A percentile compares a stretch with the other conserved stretches of the same genome.
These are phyloP conservation scores for Sebastes hubbsi DNA, from an alignment of 2,797 vertebrate genomes.

Conservation along the genomic window DNA sequence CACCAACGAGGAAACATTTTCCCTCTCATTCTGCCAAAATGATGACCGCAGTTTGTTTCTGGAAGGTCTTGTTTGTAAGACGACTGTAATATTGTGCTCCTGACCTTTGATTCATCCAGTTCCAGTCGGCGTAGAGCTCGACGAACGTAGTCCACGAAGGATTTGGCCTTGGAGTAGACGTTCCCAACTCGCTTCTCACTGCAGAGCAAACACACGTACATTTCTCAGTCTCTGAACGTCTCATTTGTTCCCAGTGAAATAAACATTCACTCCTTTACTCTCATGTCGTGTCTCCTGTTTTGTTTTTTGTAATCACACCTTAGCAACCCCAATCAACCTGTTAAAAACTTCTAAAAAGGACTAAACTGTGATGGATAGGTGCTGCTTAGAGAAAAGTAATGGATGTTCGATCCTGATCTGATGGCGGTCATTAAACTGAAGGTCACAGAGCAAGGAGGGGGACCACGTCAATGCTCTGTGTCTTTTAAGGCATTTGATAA, in stretches of 20 bases:
- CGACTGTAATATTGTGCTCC: constrained; percentile 20
- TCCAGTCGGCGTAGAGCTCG: constrained; percentile 90
- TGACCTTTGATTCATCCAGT: constrained; percentile 91
- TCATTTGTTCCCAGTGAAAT: not conserved
- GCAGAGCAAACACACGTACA: constrained; percentile 27
- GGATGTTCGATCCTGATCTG: constrained; percentile 25
- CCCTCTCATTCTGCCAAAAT: not conserved
- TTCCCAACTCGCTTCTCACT: constrained; percentile 92
- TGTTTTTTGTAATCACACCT: not conserved
- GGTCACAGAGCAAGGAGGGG: constrained; percentile 17
- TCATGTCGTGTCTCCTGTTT: not conserved
- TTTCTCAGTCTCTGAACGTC: not conserved
- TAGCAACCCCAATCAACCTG: constrained; percentile 8
- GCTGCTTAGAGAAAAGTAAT: constrained; percentile 24
- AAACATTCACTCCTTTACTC: not conserved
- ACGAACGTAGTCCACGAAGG: constrained; percentile 92
- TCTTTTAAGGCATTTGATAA: constrained; percentile 4
- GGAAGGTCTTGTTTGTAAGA: not conserved
- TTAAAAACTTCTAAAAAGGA: not conserved
- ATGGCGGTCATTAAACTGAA: constrained; percentile 34
- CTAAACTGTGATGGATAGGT: constrained; percentile 22
- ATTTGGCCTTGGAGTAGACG: constrained; percentile 91
- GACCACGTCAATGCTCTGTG: not conserved
- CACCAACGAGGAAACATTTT: not conserved
- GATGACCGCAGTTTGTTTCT: not conserved